Percentiles rank a stretch among this genome's conserved stretches.
Evolutionary conservation across 2,797 vertebrate species (phyloP).

Genomic region (Hylomyscus alleni): DNA sequence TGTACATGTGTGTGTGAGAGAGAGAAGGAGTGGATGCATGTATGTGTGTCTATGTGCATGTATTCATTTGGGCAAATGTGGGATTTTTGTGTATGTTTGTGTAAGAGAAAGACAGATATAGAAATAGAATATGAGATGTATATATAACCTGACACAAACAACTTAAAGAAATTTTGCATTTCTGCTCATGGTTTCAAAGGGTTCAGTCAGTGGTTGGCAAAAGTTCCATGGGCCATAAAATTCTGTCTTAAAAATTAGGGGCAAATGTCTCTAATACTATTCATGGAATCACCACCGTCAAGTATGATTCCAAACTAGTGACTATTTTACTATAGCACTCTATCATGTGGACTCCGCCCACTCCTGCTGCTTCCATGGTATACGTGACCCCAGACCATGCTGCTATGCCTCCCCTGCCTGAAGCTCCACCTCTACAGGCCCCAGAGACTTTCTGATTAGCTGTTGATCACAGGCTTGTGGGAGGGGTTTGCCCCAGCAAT

Average conservation of each 20-base stretch:
- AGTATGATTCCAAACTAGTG: background rate
- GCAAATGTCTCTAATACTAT: background rate
- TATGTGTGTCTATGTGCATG: background rate
- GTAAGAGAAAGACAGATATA: background rate
- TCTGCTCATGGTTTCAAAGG: background rate
- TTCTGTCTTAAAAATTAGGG: background rate
- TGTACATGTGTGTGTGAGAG: too few species aligned
- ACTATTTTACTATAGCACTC: too few species aligned
- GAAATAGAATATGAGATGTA: background rate
- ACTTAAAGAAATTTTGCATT: background rate
- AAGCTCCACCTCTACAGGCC: too few species aligned
- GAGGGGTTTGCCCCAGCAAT: too few species aligned
- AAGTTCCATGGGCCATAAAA: background rate
- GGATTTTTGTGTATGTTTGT: background rate
- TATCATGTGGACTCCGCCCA: too few species aligned
- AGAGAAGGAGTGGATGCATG: background rate
- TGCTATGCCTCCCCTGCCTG: too few species aligned
- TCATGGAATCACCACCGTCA: background rate
- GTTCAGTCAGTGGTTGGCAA: background rate
- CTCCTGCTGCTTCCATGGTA: too few species aligned
- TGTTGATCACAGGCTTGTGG: too few species aligned
- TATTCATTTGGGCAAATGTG: background rate
- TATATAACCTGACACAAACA: background rate
- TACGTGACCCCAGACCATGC: too few species aligned
- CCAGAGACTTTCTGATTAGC: too few species aligned